Percentiles rank a stretch among this genome's conserved stretches.
These are phyloP conservation scores for Venustaconcha ellipsiformis DNA, from an alignment of 1,140 invertebrate species.

Conservation along the genomic window DNA sequence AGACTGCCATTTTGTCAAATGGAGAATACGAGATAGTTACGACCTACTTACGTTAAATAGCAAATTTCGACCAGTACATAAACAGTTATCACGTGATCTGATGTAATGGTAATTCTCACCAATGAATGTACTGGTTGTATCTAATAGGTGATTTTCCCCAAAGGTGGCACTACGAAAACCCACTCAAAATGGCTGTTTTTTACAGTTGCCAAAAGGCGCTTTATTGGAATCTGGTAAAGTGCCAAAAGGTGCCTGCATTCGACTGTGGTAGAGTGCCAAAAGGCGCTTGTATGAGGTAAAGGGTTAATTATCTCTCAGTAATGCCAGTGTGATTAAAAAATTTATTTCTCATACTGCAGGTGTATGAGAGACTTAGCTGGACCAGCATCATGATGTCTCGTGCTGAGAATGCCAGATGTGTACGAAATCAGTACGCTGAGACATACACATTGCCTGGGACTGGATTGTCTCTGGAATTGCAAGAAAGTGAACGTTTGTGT, in stretches of 20 bases:
- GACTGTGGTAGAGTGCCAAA: too few species aligned
- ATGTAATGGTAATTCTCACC: too few species aligned
- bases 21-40: too few species aligned
- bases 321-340: not conserved
- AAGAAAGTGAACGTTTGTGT: conserved; percentile 92
- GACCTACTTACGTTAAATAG: too few species aligned
- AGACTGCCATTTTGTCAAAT: not conserved
- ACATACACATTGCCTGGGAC: conserved; percentile 92
- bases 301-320: conserved; percentile 3
- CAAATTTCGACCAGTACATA: too few species aligned
- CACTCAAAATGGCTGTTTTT: too few species aligned
- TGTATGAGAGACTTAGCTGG: conserved; percentile 94
- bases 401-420: conserved; percentile 91
- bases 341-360: conserved; percentile 59
- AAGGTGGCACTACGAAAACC: too few species aligned
- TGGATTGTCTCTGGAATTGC: conserved; percentile 88
- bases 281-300: not conserved
- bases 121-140: too few species aligned
- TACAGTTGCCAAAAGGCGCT: not conserved
- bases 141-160: too few species aligned
- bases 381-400: conserved; percentile 91
- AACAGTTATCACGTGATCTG: too few species aligned
- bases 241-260: not conserved
- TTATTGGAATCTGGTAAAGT: not conserved
- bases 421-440: conserved; percentile 89